Evolutionary conservation across 2,113 vertebrate genomes (phyloP), one percentile per base, ranked within the genome.

Genomic region (Tragelaphus imberbis): DNA sequence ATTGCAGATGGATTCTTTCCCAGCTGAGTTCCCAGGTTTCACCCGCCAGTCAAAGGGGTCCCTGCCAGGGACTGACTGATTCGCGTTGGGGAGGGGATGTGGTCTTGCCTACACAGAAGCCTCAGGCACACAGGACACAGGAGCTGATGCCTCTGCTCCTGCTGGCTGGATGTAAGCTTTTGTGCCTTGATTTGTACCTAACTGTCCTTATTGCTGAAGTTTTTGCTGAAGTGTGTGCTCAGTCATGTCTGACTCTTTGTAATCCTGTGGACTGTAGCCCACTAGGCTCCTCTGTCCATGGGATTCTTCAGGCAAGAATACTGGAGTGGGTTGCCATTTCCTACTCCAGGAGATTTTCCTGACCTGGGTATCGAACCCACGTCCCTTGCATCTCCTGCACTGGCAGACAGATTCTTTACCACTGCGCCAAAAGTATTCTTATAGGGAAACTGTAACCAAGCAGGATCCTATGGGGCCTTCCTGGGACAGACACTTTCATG

Each of bases 81-180:
- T 27, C 47, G 10, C 2, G 1, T 15, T 25, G 6, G 5, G 11
- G 53, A 36, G 77, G 49, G 49, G 49, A 53, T 59, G 56, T 40
- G 2, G 44, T 12, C 40, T 5, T 30, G 25, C 36, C 36, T 51
- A 27, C 5, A 5, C 1, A 27, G 44, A 75, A 13, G 84, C 36
- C 23, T n/a, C 4, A 2, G 25, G 65, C n/a, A 7, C n/a, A 19
- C 6, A 40, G 28, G 36, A 10, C 12, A 12, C 7, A 16, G 44
- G 53, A 68, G 80, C 2, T 27, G 68, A 30, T 5, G 6, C 25
- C 25, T 56, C 8, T 6, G 1, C 27, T 30, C 33, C 15, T 30
- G 30, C 15, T 56, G 36, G 47, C 4, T 1, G 36, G 63, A 14
- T 3, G 0, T 1, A 15, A n/a, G 8, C 0, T 0, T 3, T 36